Base-by-base conservation (phyloP, 1,140 invertebrate genomes). In the Brachystomella parvula region DNA sequence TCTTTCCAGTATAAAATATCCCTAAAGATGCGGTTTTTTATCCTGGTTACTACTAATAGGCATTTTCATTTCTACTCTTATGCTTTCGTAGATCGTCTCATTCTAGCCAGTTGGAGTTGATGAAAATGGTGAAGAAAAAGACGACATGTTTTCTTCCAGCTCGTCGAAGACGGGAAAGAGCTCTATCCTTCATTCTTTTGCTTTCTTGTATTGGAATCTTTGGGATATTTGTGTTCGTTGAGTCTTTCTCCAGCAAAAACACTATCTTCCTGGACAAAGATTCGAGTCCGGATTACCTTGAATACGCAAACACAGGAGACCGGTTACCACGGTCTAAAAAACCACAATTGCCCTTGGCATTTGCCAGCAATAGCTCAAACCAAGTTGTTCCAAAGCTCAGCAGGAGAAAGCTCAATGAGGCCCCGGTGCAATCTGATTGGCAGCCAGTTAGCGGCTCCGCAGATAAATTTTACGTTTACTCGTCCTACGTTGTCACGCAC, bases 381-480 rank as follows among this genome's bases (percentile, higher is more conserved):
- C 33, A 33, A 9, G 12, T 6, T 28, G 21, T 49, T 24, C 2
- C 3, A 63, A 24, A 28, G 2, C 19, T 28, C 21, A 19, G 9
- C 30, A 30, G 33, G 44, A 47, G 24, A 56, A 35, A 49, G 12
- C 47, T 44, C 31, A 29, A 19, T 2, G 21, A 56, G 0, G 49
- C 47, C 32, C 63, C 66, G n/a, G 66, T 71, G 47, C 67, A 69
- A 33, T 39, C 71, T 1, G 71, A 73, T 47, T 81, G 80, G 80
- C 78, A 80, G 66, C 72, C 72, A 19, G 80, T 81, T 12, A 68
- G 63, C 6, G 76, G 77, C 35, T 74, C 78, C 0, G 71, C 69
- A 28, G 77, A 80, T 62, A 92, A 92, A 78, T 94, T 94, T 79
- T 93, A 87, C 77, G 89, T 95, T 21, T 94, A 92, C 75, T 94